A percentile compares a stretch with the other conserved stretches of the same genome.
These are phyloP conservation scores for Phaetusa simplex DNA, from an alignment of 2,113 vertebrate species.

Conservation along the genomic window DNA sequence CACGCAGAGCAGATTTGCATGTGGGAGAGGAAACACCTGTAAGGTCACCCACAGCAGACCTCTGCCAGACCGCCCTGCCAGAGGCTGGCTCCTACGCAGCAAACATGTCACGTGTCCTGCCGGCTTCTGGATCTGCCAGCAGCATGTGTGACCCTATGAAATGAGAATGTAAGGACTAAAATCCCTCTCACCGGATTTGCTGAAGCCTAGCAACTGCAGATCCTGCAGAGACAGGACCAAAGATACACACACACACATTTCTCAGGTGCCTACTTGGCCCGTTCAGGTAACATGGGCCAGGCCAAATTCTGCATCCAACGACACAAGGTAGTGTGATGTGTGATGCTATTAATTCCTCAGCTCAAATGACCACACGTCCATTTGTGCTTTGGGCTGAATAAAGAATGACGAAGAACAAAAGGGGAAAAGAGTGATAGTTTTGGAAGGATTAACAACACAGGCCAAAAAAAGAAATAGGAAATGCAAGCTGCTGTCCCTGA, in stretches of 20 bases:
- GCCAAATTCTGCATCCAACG: neutral
- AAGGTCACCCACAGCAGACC: neutral
- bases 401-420: neutral
- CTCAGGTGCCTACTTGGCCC: neutral
- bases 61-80: neutral
- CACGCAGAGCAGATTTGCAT: neutral
- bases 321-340: neutral
- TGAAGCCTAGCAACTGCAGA: neutral
- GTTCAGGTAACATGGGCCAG: neutral
- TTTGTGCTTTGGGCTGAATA: neutral
- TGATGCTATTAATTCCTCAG: neutral
- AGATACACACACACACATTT: neutral
- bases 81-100: neutral
- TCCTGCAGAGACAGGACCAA: neutral
- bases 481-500: neutral
- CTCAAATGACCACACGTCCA: neutral
- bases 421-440: neutral
- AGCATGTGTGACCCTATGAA: neutral
- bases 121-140: neutral
- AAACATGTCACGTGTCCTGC: neutral
- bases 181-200: neutral
- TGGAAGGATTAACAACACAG: neutral
- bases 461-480: neutral
- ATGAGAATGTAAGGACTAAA: neutral
- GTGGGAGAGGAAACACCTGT: neutral